phyloP scores from a whole-genome alignment of 2,113 vertebrate genomes.

The Mellivora capensis region DNA sequence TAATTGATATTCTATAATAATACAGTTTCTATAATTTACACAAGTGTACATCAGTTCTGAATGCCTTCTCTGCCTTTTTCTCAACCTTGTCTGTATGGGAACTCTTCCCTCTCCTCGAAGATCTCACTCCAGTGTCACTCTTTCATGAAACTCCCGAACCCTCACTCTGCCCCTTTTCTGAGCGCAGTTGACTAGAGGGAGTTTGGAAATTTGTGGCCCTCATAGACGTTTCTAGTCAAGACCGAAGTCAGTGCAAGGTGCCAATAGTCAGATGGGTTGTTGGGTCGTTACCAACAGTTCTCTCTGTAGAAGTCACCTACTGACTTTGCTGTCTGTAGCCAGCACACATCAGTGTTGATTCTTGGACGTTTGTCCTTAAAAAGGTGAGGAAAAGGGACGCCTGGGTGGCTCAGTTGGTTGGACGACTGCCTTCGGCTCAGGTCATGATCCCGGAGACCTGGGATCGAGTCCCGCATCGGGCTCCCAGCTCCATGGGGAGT shows the following conservation, averaged over 20 bases:
- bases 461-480: too few relatives aligned
- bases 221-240: background rate
- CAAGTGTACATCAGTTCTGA: background rate
- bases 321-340: background rate
- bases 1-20: too few relatives aligned
- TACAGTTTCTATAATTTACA: background rate
- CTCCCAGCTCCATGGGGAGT: too few relatives aligned
- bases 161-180: background rate
- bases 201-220: background rate
- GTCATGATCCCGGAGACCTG: too few relatives aligned
- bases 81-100: background rate
- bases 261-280: background rate
- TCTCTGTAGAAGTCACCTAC: background rate
- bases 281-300: background rate
- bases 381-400: background rate
- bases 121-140: background rate
- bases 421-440: too few relatives aligned
- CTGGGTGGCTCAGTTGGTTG: too few relatives aligned
- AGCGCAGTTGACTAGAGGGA: background rate
- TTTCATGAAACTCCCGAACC: background rate
- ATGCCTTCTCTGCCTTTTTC: background rate
- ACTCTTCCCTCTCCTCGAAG: background rate
- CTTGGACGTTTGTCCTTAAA: constrained; percentile 25
- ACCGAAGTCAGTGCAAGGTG: background rate
- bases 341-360: background rate